Percentiles rank a stretch among this genome's conserved stretches.
These are phyloP conservation scores for Platanista minor DNA, from an alignment of 2,113 vertebrate species.

Conservation along the genomic window DNA sequence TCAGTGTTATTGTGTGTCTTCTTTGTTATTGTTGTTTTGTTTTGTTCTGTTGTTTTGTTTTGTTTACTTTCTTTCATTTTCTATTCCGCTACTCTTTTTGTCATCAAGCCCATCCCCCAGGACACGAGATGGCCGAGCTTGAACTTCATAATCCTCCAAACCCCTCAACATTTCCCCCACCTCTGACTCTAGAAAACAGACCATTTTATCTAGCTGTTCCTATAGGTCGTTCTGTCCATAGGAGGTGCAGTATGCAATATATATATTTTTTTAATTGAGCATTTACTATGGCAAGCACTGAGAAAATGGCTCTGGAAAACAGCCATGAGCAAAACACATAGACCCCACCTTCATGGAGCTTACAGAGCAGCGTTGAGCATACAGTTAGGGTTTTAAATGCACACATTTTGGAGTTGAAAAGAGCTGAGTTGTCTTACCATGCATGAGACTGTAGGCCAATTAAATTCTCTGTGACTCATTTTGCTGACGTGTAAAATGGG, in stretches of 20 bases:
- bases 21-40: background rate
- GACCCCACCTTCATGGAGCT: background rate
- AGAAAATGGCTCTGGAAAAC: conserved; percentile 17
- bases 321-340: background rate
- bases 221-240: background rate
- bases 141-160: background rate
- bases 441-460: background rate
- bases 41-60: no score
- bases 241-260: background rate
- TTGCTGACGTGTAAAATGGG: background rate
- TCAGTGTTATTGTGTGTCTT: background rate
- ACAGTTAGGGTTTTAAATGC: background rate
- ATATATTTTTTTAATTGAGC: background rate
- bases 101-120: background rate
- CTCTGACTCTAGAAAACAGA: background rate
- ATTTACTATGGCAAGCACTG: background rate
- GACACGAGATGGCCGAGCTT: background rate
- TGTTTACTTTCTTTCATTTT: background rate
- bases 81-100: background rate
- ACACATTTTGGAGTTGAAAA: background rate
- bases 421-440: background rate
- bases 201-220: background rate
- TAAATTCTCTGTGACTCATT: background rate
- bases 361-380: background rate
- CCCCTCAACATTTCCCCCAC: background rate